Base-by-base conservation (phyloP, 2,888 invertebrate genomes). In the Heteromyza rotundicornis region DNA sequence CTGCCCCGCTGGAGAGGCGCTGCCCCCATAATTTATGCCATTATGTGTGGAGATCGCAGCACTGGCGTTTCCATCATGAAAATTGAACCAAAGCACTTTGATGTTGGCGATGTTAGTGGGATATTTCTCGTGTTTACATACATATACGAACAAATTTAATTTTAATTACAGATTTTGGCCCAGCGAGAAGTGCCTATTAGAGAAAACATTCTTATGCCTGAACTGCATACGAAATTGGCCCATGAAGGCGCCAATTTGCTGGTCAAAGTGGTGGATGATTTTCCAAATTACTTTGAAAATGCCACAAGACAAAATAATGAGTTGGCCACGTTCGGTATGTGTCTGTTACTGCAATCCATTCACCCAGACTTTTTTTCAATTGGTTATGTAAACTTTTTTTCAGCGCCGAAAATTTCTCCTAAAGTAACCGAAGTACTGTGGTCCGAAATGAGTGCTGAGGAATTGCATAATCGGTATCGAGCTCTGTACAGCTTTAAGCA, bases 1-100 rank as follows among this genome's bases (percentile, higher is more conserved):
- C 83, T 98, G 65, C 98, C 98, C 0, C 86, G 91, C 59, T 97
- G 95, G 95, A 86, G 97, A 70, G 98, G 98, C 5, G 95, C 97
- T 10, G 92, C 96, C 0, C 98, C 98, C 0, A 91, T 97, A 53
- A 88, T 92, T 57, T 89, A 96, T 82, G 89, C 96, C 0, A 84
- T 98, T 56, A 87, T 95, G 72, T 89, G 92, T 79, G 95, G 94
- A 12, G 96, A 97, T 78, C 76, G 80, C 12, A 84, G 85, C 68
- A 93, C 95, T 8, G 97, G 96, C 32, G 87, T 97, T 12, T 89
- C 94, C 16, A 88, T 97, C 50, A 96, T 96, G 92, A 89, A 87
- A 84, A 92, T 98, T 66, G 88, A 88, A 79, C 90, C 95, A 32
- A 86, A 90, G 73, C 86, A 88, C 80, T 95, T 94, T 85, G 95